A percentile compares a stretch with the other conserved stretches of the same genome.
phyloP scores from a whole-genome alignment of 2,888 invertebrate genomes.

The Rhingia campestris region DNA sequence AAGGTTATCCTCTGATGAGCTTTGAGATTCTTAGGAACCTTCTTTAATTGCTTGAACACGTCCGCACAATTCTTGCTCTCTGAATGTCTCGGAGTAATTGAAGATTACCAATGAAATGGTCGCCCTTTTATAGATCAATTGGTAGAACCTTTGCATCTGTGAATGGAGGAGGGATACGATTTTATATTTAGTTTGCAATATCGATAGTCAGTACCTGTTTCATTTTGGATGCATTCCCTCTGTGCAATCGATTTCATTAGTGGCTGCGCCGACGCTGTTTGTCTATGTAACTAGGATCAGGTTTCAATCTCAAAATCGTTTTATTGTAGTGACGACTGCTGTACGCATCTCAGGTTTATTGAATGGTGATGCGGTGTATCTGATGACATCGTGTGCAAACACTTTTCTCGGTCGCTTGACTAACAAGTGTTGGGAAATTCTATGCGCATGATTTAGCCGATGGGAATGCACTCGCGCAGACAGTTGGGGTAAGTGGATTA shows the following conservation, averaged over 20 bases:
- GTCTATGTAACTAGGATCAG: constrained; percentile 45
- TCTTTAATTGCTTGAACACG: constrained; percentile 24
- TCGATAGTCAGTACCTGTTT: constrained; percentile 50
- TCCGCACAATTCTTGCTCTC: constrained; percentile 57
- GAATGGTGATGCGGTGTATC: constrained; percentile 22
- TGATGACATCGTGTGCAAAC: constrained; percentile 49
- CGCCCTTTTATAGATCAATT: constrained; percentile 69
- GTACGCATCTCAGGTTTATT: constrained; percentile 42
- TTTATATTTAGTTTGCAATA: constrained; percentile 40
- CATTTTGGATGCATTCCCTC: constrained; percentile 31
- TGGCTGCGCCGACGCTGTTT: constrained; percentile 29
- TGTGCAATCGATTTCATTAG: constrained; percentile 46
- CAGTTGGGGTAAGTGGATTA: not conserved
- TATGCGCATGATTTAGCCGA: constrained; percentile 5
- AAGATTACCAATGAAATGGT: not conserved
- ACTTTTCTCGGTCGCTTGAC: constrained; percentile 61
- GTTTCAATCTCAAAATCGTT: constrained; percentile 40
- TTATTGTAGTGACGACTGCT: constrained; percentile 23
- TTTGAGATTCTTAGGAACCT: constrained; percentile 1
- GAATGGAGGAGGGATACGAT: not conserved
- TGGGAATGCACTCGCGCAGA: constrained; percentile 26
- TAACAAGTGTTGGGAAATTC: constrained; percentile 56
- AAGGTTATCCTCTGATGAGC: constrained; percentile 1
- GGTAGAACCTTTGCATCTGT: constrained; percentile 21
- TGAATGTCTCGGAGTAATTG: constrained; percentile 69